Percentiles rank a stretch among this genome's conserved stretches.
phyloP scores from a whole-genome alignment of 2,888 invertebrate genomes.

The Luperina nickerlii region DNA sequence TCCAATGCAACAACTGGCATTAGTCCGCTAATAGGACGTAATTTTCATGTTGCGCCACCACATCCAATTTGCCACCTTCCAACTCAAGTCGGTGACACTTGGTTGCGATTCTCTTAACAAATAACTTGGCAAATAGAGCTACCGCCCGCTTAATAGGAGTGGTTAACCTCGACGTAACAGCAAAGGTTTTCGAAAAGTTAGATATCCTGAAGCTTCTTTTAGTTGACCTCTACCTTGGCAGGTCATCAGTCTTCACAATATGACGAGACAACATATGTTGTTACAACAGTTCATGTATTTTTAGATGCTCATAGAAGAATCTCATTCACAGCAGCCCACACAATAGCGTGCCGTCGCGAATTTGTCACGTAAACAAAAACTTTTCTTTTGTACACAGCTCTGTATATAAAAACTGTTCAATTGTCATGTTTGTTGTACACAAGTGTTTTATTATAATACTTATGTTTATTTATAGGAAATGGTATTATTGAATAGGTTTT shows the following conservation, averaged over 20 bases:
- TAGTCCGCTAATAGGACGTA: conserved; percentile 36
- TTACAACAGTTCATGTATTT: conserved; percentile 9
- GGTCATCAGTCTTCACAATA: conserved; percentile 1
- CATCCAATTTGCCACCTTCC: conserved; percentile 36
- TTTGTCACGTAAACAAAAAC: conserved; percentile 41
- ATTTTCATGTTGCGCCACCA: conserved; percentile 32
- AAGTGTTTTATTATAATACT: not conserved
- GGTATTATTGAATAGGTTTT: not conserved
- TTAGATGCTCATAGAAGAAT: conserved; percentile 21
- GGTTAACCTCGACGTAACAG: not conserved
- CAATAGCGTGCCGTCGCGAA: conserved; percentile 26
- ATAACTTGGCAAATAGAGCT: conserved; percentile 17
- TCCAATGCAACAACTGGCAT: conserved; percentile 41
- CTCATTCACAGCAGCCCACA: conserved; percentile 30
- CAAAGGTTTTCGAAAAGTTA: not conserved
- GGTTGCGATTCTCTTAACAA: conserved; percentile 23
- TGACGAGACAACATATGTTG: not conserved
- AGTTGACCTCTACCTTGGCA: not conserved
- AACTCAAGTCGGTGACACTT: conserved; percentile 1
- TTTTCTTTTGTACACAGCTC: conserved; percentile 20
- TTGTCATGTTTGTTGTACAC: conserved; percentile 17
- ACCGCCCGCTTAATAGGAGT: not conserved
- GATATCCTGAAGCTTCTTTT: not conserved
- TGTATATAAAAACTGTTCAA: conserved; percentile 16
- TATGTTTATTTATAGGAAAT: conserved; percentile 10